Evolutionary conservation across 2,888 invertebrate genomes (phyloP), one percentile per base, ranked within the genome.

Genomic region (Toxonevra muliebris): DNA sequence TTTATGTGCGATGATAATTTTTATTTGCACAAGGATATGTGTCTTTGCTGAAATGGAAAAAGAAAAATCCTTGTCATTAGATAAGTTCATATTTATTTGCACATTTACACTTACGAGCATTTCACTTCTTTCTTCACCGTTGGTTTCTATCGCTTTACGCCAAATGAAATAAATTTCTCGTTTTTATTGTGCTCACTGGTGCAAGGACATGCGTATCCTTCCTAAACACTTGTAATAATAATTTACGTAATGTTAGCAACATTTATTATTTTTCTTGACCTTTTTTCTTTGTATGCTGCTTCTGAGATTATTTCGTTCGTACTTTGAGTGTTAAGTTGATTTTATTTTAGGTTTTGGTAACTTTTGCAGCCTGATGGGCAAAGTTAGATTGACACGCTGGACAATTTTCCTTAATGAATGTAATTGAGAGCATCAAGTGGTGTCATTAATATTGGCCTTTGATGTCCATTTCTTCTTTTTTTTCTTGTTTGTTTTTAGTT

Each of bases 191-290:
- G 68, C 71, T 67, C 65, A 42, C 11, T 41, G 40, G 12, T 12
- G 40, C 59, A 67, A 69, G 41, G 11, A 42, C 19, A 15, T 4
- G 30, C n/a, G 15, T 63, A 45, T 45, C 57, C 43, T 63, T 45
- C 19, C 13, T 17, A 53, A 53, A 53, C 15, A 11, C n/a, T 5
- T 65, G 65, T 52, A 65, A 81, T 82, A 81, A 80, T 80, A 79
- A 81, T 81, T 81, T 81, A 79, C 76, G 68, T 80, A 81, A 81
- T 80, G 78, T 75, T 65, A 66, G 73, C 68, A 74, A 75, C 82
- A 82, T 81, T 81, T 81, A 77, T 82, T 82, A 80, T 82, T 80
- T 82, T 74, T 77, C 74, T 76, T 76, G 82, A 77, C 78, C 78
- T 76, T 74, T 75, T 68, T 66, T 50, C 58, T 20, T 11, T 17